Evolutionary conservation across 53 echinoderm and acorn worm species (phyloP), one percentile per base, ranked within the genome.

Genomic region (Paelopatides confundens): DNA sequence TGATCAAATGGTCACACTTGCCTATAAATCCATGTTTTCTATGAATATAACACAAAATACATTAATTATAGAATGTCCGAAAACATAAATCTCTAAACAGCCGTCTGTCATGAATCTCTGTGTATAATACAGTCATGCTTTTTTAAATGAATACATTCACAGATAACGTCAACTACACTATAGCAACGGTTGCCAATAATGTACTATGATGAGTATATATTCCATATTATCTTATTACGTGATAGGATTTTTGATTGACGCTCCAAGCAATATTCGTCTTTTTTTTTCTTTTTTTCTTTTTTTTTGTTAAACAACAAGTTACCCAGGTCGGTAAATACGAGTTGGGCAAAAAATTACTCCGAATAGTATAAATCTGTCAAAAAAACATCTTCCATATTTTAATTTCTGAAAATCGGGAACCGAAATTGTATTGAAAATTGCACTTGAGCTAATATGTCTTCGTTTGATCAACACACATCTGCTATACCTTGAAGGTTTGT

Each of bases 401-500:
- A 74, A 74, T 74, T 74, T 74, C 74, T 40, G 27, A 37, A 24
- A 74, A 17, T 33, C 40, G 39, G 47, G 15, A 74, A 39, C 26
- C 31, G 74, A 46, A 71, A 71, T 38, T 40, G 71, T 38, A 71
- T 35, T 71, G 71, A 43, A 71, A 74, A 39, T 36, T 23, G 24
- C 74, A 74, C 24, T 74, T 40, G 39, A 17, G 5, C 74, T 37
- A 40, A 74, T 74, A 17, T 74, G 39, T 74, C 46, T 40, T 18
- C 46, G 39, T 46, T 74, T 74, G 74, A 74, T 74, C 74, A 74
- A 74, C 74, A 74, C 40, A 74, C 39, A 74, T 74, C 74, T 74
- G 74, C 40, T 74, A 35, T 39, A 74, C 24, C 74, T 74, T 74
- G 74, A 74, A 74, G 74, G 39, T 39, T 39, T 27, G 4, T 74